Evolutionary conservation across 2,888 invertebrate species (phyloP), one percentile per base, ranked within the genome.

Genomic region (Minunthozetes semirufus): DNA sequence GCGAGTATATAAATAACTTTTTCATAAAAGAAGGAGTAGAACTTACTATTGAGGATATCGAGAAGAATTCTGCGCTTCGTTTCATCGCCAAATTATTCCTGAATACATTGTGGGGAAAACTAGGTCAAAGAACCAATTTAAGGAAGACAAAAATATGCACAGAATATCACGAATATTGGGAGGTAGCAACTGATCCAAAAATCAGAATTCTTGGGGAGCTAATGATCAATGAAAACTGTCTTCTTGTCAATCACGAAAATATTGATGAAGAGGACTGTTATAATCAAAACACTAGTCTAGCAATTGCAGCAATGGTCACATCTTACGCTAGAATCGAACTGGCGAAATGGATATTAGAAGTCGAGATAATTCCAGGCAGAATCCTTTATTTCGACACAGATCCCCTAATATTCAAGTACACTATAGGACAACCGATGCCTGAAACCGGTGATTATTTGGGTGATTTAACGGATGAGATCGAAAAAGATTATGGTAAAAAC

Each of bases 311-410:
- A 1, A 68, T 66, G 8, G 61, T 72, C 3, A 72, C 72, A 2
- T 72, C 72, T 25, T 72, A 72, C 17, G 72, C 82, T 0, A 73
- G 82, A 6, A 72, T 82, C 1, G 80, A 81, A 76, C 76, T 83
- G 1, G 81, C 81, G 73, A 71, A 73, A 4, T n/a, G n/a, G n/a
- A n/a, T n/a, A n/a, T n/a, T n/a, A n/a, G 74, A 76, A 29, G 75
- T 84, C 8, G 80, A 78, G 5, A 71, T 77, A 53, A 50, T 72
- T 1, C 72, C 72, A 4, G 61, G 61, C 0, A 71, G 81, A 17
- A 80, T 80, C 11, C 75, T 83, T 13, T 83, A 83, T 76, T 81
- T 78, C 72, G 82, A 83, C 63, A 83, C 83, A 0, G 82, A 83
- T 75, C 80, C 80, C 0, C 79, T 82, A 4, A 80, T 83, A 53